Conservation (phyloP, 2,113 vertebrate genomes). For the Cinclus mexicanus region DNA sequence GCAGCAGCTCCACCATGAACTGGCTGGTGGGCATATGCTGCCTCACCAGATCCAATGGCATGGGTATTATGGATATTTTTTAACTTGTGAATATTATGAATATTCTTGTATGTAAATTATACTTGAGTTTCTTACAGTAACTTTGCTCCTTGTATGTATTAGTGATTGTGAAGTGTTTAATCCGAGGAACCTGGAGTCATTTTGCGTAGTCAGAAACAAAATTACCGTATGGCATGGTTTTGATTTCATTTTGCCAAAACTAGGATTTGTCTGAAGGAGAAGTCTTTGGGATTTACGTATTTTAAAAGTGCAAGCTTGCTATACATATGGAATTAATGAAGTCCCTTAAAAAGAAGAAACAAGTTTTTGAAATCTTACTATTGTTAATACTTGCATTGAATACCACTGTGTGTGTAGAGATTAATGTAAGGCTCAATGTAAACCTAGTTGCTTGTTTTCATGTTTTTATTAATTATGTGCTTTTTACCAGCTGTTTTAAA, state of each 20-base stretch:
- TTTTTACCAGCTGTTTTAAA: slow-evolving; percentile 23
- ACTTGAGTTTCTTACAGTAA: not conserved
- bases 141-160: not conserved
- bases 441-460: not conserved
- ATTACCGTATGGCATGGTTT: not conserved
- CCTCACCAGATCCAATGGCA: not conserved
- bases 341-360: not conserved
- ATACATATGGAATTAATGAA: not conserved
- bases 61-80: not conserved
- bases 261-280: not conserved
- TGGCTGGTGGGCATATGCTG: not conserved
- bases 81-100: not conserved
- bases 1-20: not conserved
- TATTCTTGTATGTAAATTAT: not conserved
- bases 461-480: slow-evolving; percentile 26
- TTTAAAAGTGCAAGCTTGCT: not conserved
- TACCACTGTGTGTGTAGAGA: not conserved
- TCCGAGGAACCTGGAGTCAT: not conserved
- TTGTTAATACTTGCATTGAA: not conserved
- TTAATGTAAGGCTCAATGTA: not conserved
- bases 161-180: not conserved
- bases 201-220: not conserved
- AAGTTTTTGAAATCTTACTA: not conserved
- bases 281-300: not conserved
- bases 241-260: not conserved